phyloP scores from a whole-genome alignment of 2,888 invertebrate genomes.

The Archips xylosteana region DNA sequence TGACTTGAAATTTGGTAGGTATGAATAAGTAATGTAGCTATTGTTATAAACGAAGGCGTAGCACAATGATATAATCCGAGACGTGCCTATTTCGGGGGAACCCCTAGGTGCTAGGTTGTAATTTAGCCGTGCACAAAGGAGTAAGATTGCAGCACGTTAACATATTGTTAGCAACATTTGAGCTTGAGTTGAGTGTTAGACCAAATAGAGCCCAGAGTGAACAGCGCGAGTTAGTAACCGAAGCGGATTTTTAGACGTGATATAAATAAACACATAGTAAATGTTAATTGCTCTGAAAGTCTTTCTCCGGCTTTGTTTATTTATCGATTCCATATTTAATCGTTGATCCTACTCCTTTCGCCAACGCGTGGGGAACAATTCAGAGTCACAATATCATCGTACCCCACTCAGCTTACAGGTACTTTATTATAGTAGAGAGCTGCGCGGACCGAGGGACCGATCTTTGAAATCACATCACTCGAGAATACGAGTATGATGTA shows the following conservation, averaged over 20 bases:
- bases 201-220: neutral
- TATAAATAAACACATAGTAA: neutral
- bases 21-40: too few relatives aligned
- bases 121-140: neutral
- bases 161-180: neutral
- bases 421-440: too few relatives aligned
- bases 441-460: too few relatives aligned
- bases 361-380: too few relatives aligned
- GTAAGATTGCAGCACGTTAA: slow-evolving; percentile 19
- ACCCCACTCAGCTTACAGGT: too few relatives aligned
- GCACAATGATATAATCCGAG: neutral
- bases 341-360: too few relatives aligned
- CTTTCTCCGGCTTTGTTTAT: too few relatives aligned
- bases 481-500: too few relatives aligned
- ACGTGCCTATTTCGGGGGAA: neutral
- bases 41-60: neutral
- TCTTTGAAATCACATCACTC: too few relatives aligned
- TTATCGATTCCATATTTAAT: too few relatives aligned
- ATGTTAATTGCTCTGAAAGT: neutral
- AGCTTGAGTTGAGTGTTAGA: neutral
- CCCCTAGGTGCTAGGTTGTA: neutral
- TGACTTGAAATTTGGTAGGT: too few relatives aligned
- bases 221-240: neutral
- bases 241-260: neutral
- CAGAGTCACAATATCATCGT: too few relatives aligned